Conservation (phyloP, 1,140 invertebrate species). For the Theocolax elegans region DNA sequence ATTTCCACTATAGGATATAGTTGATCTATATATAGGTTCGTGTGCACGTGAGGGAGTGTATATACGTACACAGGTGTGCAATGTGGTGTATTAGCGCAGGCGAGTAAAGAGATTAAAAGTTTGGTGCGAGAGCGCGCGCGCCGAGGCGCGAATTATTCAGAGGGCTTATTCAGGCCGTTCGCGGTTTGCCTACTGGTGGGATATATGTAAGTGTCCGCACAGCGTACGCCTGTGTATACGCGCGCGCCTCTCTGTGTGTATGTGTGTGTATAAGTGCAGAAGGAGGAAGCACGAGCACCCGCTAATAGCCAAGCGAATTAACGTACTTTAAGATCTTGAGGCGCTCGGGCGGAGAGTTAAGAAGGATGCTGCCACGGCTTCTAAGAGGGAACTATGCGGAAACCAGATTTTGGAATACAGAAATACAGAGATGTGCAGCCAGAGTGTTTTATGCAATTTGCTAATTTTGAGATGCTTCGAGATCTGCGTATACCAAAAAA, state of each 20-base stretch:
- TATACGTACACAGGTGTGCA: background rate
- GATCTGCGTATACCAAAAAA: background rate
- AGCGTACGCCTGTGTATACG: no score
- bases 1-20: no score
- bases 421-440: background rate
- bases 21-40: background rate
- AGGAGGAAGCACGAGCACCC: background rate
- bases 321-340: conserved; percentile 27
- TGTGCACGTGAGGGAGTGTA: background rate
- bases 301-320: conserved; percentile 38
- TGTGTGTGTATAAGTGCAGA: background rate
- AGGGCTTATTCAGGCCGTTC: conserved; percentile 28
- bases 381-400: background rate
- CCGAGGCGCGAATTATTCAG: conserved; percentile 29
- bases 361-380: background rate
- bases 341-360: background rate
- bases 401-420: conserved; percentile 10
- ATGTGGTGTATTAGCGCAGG: background rate
- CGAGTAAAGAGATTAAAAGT: conserved; percentile 36
- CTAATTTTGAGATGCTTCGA: background rate
- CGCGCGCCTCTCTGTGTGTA: no score
- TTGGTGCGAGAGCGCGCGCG: background rate
- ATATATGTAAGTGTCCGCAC: no score
- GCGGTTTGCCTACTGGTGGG: conserved; percentile 25
- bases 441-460: background rate